These are phyloP conservation scores for Aurelia aurita complex sp. Pacific DNA, from an alignment of 30 jellyfish, hydroid and myxozoan species.

Conservation along the genomic window DNA sequence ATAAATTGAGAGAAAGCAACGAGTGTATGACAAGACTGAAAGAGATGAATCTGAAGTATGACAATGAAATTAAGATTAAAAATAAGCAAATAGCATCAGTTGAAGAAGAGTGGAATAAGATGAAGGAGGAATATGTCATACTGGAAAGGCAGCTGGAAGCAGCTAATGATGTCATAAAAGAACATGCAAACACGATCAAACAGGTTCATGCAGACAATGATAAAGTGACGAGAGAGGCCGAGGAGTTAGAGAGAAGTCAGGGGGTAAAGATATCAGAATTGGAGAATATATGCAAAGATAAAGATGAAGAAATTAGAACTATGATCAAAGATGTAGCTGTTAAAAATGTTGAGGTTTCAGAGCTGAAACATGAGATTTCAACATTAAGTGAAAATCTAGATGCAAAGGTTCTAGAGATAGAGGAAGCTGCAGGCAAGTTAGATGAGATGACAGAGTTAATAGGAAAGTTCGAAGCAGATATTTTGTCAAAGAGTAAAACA, in stretches of 20 bases:
- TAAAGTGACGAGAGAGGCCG: slow-evolving; percentile 1
- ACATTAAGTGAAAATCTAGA: background rate
- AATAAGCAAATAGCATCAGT: slow-evolving; percentile 13
- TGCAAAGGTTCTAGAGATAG: background rate
- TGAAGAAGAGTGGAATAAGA: slow-evolving; percentile 3
- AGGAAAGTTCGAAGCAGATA: too few relatives aligned
- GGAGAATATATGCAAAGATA: slow-evolving; percentile 12
- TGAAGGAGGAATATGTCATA: background rate
- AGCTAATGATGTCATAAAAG: background rate
- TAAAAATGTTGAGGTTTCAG: background rate
- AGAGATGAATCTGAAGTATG: slow-evolving; percentile 12
- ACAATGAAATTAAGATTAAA: background rate
- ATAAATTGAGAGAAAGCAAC: slow-evolving; percentile 30
- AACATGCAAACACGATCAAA: slow-evolving; percentile 6
- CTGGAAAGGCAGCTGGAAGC: slow-evolving; percentile 12
- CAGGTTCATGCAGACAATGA: slow-evolving; percentile 24
- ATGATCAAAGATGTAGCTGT: background rate
- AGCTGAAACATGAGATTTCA: background rate
- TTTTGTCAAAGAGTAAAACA: background rate
- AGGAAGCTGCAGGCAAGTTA: slow-evolving; percentile 7
- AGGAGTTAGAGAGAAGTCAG: slow-evolving; percentile 12
- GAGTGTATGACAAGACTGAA: background rate
- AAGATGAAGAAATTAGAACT: slow-evolving; percentile 26
- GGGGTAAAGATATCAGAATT: slow-evolving; percentile 6
- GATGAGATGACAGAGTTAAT: background rate